Base-by-base conservation (phyloP, 2,888 invertebrate genomes). In the Phyllotreta cruciferae region DNA sequence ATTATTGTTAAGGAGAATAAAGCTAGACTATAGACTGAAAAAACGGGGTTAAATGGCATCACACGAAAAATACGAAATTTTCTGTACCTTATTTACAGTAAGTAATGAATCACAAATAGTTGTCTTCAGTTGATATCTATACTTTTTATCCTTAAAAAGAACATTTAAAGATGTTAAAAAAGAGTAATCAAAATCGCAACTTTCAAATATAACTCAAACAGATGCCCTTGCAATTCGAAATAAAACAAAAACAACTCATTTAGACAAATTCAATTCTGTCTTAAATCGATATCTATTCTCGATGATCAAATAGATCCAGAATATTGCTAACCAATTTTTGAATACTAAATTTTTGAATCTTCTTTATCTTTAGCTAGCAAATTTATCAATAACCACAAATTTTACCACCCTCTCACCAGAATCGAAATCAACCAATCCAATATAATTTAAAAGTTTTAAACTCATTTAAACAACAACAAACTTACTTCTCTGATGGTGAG, bases 401-500 rank as follows among this genome's bases (percentile, higher is more conserved):
- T 24, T 24, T 14, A 14, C 14, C n/a, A 14, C 24, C 36, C 35
- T 11, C 11, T 6, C 4, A 52, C 36, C 52, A 52, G 37, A 52
- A 52, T 52, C 34, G 38, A 52, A 11, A 37, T 13, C 8, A 50
- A 24, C 24, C 24, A 24, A 24, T 24, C 24, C 1, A 24, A 24
- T 24, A 24, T 24, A n/a, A n/a, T n/a, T n/a, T n/a, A n/a, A n/a
- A n/a, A n/a, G n/a, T n/a, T n/a, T n/a, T n/a, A n/a, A n/a, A n/a
- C n/a, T n/a, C n/a, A n/a, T n/a, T n/a, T n/a, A n/a, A n/a, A 1
- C 24, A 66, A 71, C 35, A 38, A n/a, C 10, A 60, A 57, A 68
- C 84, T 84, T 84, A 95, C 95, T 93, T 95, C 94, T 85, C 93
- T 86, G 77, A 95, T 94, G 77, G 94, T 94, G 78, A 95, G 88